Percentiles rank a stretch among this genome's conserved stretches.
Conservation (phyloP, 1,140 invertebrate genomes). For the Camponotus pennsylvanicus region DNA sequence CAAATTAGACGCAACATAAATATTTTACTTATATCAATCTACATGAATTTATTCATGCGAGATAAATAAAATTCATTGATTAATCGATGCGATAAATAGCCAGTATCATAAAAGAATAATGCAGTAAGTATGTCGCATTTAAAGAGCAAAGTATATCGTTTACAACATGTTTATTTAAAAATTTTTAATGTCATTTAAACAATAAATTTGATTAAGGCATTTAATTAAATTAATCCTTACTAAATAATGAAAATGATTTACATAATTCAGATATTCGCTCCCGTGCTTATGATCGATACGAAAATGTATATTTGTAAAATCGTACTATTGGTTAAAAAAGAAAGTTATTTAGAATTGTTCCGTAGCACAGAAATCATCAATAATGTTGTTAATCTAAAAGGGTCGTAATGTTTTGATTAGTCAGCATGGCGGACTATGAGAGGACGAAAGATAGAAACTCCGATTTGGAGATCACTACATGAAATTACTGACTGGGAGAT, state of each 20-base stretch:
- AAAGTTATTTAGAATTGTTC: constrained; percentile 33
- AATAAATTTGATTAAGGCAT: neutral
- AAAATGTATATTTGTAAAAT: constrained; percentile 31
- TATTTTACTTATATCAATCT: neutral
- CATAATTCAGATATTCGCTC: constrained; percentile 10
- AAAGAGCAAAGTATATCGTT: neutral
- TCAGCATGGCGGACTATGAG: neutral
- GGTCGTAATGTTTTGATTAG: neutral
- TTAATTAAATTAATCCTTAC: neutral
- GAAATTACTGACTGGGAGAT: constrained; percentile 54
- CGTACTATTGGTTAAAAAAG: neutral
- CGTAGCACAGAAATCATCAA: neutral
- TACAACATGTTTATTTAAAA: neutral
- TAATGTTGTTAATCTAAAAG: constrained; percentile 19
- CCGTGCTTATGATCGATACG: neutral
- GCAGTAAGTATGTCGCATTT: neutral
- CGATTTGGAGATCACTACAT: constrained; percentile 24
- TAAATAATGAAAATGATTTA: neutral
- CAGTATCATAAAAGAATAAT: neutral
- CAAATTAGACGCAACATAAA: constrained; percentile 44
- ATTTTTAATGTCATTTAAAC: neutral
- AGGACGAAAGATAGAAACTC: constrained; percentile 39
- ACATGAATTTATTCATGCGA: neutral
- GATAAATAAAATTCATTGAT: constrained; percentile 11
- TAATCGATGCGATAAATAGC: neutral